Evolutionary conservation across 2,113 vertebrate genomes (phyloP).

Genomic region (Naja naja): DNA sequence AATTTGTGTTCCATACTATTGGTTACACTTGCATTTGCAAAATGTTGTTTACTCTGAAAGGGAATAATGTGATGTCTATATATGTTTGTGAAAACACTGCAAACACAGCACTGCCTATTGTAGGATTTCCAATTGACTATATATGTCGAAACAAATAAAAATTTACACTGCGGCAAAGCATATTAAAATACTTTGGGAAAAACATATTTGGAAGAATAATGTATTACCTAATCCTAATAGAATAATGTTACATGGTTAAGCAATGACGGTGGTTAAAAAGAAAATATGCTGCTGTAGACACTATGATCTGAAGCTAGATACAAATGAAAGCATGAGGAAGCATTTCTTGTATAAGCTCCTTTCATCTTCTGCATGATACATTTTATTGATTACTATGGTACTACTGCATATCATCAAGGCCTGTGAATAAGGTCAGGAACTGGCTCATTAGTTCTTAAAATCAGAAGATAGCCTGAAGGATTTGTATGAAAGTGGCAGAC

Average conservation of each 20-base stretch:
- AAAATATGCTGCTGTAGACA: background rate
- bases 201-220: background rate
- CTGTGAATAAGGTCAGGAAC: background rate
- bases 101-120: background rate
- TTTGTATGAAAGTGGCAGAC: background rate
- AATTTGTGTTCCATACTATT: background rate
- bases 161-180: background rate
- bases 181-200: background rate
- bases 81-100: background rate
- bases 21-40: background rate
- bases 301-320: background rate
- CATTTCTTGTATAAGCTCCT: background rate
- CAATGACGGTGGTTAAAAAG: too few relatives aligned
- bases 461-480: background rate
- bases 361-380: background rate
- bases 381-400: background rate
- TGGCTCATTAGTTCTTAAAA: background rate
- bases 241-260: background rate
- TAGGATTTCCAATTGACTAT: background rate
- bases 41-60: background rate
- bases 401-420: background rate
- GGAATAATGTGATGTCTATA: background rate
- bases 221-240: background rate
- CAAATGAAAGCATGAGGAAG: background rate
- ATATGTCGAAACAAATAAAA: background rate